These are phyloP conservation scores for Poeciliopsis retropinna DNA, from an alignment of 2,113 vertebrate genomes.

Conservation along the genomic window DNA sequence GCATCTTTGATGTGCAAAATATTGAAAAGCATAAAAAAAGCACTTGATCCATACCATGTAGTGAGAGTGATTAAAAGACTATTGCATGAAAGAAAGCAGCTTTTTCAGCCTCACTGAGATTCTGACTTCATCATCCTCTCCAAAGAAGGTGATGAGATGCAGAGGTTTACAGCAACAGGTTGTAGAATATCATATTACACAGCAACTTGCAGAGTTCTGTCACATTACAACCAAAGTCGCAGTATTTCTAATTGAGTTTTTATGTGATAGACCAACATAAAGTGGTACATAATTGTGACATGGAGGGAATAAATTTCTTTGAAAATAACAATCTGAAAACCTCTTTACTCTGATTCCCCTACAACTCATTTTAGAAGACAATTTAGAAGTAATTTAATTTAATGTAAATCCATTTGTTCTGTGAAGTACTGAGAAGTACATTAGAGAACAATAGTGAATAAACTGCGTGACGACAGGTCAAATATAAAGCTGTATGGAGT, in stretches of 20 bases:
- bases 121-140: slow-evolving; percentile 6
- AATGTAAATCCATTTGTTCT: too few species aligned
- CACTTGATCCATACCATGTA: slow-evolving; percentile 15
- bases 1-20: slow-evolving; percentile 23
- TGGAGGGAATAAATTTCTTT: too few species aligned
- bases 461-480: too few species aligned
- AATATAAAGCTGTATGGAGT: too few species aligned
- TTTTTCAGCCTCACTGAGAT: slow-evolving; percentile 14
- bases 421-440: too few species aligned
- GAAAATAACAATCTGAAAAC: too few species aligned
- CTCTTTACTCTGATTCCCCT: too few species aligned
- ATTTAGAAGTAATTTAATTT: too few species aligned
- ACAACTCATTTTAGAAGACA: too few species aligned
- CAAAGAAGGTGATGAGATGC: slow-evolving; percentile 12
- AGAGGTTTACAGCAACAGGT: neutral
- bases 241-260: neutral
- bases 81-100: slow-evolving; percentile 21
- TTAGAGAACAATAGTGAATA: too few species aligned
- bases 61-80: neutral
- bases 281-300: neutral
- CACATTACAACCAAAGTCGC: neutral
- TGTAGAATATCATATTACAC: neutral
- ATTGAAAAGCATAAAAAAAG: slow-evolving; percentile 30
- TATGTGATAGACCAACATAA: neutral
- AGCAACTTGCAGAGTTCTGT: neutral